Conservation (phyloP, 1,140 invertebrate genomes). For the Ruditapes philippinarum region DNA sequence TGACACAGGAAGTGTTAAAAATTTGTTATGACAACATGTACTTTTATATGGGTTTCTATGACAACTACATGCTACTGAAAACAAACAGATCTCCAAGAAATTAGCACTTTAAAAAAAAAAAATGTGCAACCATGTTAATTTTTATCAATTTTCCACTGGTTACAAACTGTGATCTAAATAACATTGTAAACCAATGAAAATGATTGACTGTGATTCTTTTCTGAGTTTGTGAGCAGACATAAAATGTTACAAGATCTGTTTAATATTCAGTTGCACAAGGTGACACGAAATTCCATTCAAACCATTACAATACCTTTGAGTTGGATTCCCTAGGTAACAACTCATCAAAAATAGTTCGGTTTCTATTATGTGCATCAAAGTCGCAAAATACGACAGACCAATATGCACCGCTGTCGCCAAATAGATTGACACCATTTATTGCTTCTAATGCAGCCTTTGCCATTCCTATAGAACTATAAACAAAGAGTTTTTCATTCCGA, state of each 20-base stretch:
- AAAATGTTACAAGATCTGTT: too few relatives aligned
- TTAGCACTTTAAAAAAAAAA: too few relatives aligned
- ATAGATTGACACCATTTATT: constrained; percentile 99
- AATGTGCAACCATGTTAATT: too few relatives aligned
- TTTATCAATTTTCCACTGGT: too few relatives aligned
- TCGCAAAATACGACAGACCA: constrained; percentile 99
- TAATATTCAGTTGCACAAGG: not conserved
- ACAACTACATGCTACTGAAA: not conserved
- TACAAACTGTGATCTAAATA: too few relatives aligned
- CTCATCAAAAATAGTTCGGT: constrained; percentile 99
- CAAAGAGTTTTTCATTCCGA: too few relatives aligned
- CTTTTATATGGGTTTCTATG: not conserved
- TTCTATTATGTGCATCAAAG: constrained; percentile 99
- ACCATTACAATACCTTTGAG: constrained; percentile 93
- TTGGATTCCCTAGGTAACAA: constrained; percentile 99
- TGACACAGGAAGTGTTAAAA: not conserved
- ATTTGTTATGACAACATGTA: not conserved
- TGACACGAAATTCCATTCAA: not conserved
- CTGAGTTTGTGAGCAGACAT: too few relatives aligned
- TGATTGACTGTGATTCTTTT: too few relatives aligned
- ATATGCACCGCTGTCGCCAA: constrained; percentile 98
- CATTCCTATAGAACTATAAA: constrained; percentile 93
- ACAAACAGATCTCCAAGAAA: too few relatives aligned
- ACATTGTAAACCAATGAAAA: too few relatives aligned
- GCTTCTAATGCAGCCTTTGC: constrained; percentile 99